Evolutionary conservation across 2,797 vertebrate species (phyloP).

Genomic region (Dromococcyx pavoninus): DNA sequence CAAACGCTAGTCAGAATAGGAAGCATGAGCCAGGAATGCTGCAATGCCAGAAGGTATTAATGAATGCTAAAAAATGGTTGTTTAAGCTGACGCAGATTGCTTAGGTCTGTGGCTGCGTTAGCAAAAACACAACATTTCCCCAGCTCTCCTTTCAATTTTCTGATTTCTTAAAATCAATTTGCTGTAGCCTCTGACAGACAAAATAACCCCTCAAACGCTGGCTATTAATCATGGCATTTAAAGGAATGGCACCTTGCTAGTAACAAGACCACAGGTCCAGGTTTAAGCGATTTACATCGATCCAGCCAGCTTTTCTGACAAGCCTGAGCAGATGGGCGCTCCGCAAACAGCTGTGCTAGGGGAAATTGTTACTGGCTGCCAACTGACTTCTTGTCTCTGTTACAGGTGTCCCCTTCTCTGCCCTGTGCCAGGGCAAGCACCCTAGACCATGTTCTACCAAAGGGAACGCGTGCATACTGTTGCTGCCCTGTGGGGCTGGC

Average conservation of each 20-base stretch:
- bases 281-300: constrained; percentile 30
- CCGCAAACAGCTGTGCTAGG: not conserved
- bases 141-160: not conserved
- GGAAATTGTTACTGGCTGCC: not conserved
- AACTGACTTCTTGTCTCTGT: not conserved
- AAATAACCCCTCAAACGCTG: not conserved
- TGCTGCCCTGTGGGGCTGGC: not conserved
- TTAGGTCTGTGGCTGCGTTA: not conserved
- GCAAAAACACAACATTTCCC: not conserved
- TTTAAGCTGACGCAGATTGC: not conserved
- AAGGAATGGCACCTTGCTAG: not conserved
- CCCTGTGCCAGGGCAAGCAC: not conserved
- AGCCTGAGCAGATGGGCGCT: not conserved
- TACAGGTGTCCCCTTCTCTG: not conserved
- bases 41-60: not conserved
- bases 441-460: not conserved
- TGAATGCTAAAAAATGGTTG: not conserved
- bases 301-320: not conserved
- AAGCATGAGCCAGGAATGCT: fast-evolving
- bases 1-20: fast-evolving
- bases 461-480: not conserved
- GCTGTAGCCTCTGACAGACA: not conserved
- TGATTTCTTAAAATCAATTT: constrained; percentile 28
- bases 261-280: not conserved
- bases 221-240: not conserved